These are phyloP conservation scores for Sphyrna mokarran DNA, from an alignment of 2,113 vertebrate species.

Conservation along the genomic window DNA sequence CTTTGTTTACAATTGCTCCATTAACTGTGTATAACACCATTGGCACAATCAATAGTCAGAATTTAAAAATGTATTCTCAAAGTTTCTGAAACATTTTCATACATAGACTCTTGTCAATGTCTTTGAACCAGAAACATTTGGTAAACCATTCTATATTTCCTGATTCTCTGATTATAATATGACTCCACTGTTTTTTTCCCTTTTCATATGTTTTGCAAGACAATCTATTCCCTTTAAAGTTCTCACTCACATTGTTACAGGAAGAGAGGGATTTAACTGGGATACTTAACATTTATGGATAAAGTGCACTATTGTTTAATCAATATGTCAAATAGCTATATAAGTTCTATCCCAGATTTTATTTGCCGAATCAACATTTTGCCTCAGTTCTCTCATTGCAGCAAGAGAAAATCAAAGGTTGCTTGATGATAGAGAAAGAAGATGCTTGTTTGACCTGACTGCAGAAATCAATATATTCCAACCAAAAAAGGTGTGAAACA, in stretches of 20 bases:
- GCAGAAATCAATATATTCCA: neutral
- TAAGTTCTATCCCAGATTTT: neutral
- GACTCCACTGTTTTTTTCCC: neutral
- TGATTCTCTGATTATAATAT: neutral
- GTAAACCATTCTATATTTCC: neutral
- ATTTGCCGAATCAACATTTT: conserved; percentile 13
- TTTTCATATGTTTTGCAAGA: neutral
- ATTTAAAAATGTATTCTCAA: neutral
- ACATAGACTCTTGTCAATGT: neutral
- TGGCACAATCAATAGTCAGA: neutral
- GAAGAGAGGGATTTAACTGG: neutral
- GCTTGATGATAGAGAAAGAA: neutral
- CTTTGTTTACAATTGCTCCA: neutral
- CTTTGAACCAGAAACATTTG: neutral
- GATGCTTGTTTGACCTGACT: neutral
- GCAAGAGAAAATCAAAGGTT: neutral
- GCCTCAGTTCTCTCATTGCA: neutral
- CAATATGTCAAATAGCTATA: neutral
- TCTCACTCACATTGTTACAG: neutral
- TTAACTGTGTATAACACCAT: neutral
- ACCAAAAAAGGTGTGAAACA: neutral
- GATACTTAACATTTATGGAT: conserved; percentile 10
- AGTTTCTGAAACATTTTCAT: neutral
- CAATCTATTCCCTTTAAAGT: neutral
- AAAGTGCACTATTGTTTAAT: neutral